Conservation (phyloP, 2,797 vertebrate species). For the Clarias platycephalus region DNA sequence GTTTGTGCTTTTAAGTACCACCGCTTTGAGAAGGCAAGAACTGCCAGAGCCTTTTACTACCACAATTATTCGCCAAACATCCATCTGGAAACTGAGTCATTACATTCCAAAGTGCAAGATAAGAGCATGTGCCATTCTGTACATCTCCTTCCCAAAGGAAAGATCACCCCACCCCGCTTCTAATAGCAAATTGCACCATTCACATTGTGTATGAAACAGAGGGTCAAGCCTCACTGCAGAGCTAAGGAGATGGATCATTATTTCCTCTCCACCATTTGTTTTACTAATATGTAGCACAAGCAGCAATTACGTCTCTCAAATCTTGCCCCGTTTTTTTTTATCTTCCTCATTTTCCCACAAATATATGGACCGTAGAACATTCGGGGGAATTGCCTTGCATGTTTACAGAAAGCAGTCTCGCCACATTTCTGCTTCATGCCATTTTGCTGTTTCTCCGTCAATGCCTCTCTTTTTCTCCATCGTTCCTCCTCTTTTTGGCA, state of each 20-base stretch:
- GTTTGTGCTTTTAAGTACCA: not conserved
- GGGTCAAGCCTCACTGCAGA: conserved; percentile 2
- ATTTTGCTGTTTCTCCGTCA: conserved; percentile 3
- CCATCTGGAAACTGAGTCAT: conserved; percentile 26
- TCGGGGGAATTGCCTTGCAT: not conserved
- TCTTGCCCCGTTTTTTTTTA: not conserved
- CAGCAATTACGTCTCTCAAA: conserved; percentile 6
- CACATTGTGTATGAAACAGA: conserved; percentile 27
- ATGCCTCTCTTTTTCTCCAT: conserved; percentile 40
- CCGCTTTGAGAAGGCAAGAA: not conserved
- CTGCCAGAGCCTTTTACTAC: not conserved
- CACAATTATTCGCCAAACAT: conserved; percentile 13
- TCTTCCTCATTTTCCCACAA: not conserved
- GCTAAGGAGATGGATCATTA: not conserved
- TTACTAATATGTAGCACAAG: not conserved
- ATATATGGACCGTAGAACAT: not conserved
- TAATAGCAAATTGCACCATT: conserved; percentile 18
- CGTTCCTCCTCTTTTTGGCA: conserved; percentile 32
- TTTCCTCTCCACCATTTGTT: conserved; percentile 14
- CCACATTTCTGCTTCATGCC: not conserved
- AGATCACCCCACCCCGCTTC: not conserved
- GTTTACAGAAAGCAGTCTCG: not conserved
- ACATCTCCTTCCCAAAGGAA: conserved; percentile 1
- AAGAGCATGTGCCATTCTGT: conserved; percentile 1
- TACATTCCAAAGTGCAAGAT: conserved; percentile 17